Evolutionary conservation across 2,888 invertebrate species (phyloP), one percentile per base, ranked within the genome.

Genomic region (Cataglyphis altisquamis): DNA sequence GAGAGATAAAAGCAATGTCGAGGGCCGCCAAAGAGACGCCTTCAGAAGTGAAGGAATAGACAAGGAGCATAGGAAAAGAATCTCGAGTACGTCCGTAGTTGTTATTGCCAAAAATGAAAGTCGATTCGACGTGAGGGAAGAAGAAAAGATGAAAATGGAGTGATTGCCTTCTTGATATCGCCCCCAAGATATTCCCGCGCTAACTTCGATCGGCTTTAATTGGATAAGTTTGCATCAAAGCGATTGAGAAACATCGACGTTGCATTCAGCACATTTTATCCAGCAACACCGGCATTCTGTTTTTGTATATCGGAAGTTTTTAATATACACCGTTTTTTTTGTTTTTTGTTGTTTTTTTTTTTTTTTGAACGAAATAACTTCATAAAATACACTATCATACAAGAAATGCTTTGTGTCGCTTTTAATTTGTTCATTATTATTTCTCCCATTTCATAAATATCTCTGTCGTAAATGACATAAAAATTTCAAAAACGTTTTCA

Each of bases 181-280:
- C 45, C 82, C 15, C n/a, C n/a, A 21, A 80, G 74, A 81, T 87
- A 83, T 12, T 67, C 36, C 9, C 82, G 48, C 32, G 57, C 41
- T 57, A 81, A 83, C 84, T 89, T 74, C 48, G 41, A 68, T 60
- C 45, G 55, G 73, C 75, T 85, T 89, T 89, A 89, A 89, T 89
- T 87, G 88, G 88, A 88, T 90, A 89, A 89, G 86, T 90, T 89
- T 74, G 73, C 45, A 57, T 64, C 52, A 68, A 32, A 63, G 66
- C 18, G 60, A 29, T 8, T 9, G 12, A 57, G 45, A 78, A 32
- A 29, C 29, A 15, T 52, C 55, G 25, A 70, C 21, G 10, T 12
- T 5, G 29, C 15, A 78, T 78, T 78, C 32, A 21, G 21, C 45
- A 45, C 36, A 60, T 18, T 60, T 78, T 12, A 18, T 55, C 70